Base-by-base conservation (phyloP, 1,140 invertebrate species). In the Laodelphax striatellus region DNA sequence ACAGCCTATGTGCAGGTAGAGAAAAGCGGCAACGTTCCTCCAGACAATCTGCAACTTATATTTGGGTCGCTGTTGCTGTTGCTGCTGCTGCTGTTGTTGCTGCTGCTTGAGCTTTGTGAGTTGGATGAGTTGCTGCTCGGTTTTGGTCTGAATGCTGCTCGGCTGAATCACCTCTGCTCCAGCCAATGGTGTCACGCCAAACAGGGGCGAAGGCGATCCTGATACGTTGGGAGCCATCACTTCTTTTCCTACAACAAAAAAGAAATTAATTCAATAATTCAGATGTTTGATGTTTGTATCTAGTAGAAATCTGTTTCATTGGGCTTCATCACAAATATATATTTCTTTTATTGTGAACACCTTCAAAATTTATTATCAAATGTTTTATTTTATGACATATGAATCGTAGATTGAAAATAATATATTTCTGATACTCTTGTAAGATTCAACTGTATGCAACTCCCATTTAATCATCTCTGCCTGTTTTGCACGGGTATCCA, bases 21-120 rank as follows among this genome's bases (percentile, higher is more conserved):
- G 46, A 58, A 86, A 86, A 9, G 80, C 82, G 14, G 85, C 71
- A 1, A 86, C 82, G 66, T 86, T 86, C 70, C 82, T 78, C 83
- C 84, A 87, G 2, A 85, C 83, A 63, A 90, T 82, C 58, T 78
- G 72, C 82, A 80, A 83, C 69, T 69, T 62, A 56, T 80, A 79
- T 28, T 70, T 70, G 10, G 68, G 21, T 16, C 64, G 55, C 54
- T 68, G 63, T 58, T 65, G 43, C 19, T 62, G 52, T 16, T 64
- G 28, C 9, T 31, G 28, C 9, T 31, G 28, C 28, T 31, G 28
- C 9, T 31, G 28, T 31, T 31, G 14, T 52, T 52, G 38, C 69
- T 67, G 14, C 52, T 52, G 38, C 69, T 67, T 8, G n/a, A 34
- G 31, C 38, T 42, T 59, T 13, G 60, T 24, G 34, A 69, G 66